These are phyloP conservation scores for Neoniphon sammara DNA, from an alignment of 2,797 vertebrate species.

Conservation along the genomic window DNA sequence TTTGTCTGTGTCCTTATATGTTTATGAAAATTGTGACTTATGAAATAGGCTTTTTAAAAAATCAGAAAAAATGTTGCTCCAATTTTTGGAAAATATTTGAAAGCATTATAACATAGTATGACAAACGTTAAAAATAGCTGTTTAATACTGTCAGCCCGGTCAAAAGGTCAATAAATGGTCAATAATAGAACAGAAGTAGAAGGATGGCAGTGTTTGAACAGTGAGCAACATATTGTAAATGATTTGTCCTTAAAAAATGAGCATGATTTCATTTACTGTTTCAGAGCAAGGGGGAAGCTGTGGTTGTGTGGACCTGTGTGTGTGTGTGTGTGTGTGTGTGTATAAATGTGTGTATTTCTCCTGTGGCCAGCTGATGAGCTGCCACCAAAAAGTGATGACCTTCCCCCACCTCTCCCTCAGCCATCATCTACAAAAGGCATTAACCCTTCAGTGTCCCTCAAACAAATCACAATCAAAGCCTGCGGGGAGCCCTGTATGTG, in stretches of 20 bases:
- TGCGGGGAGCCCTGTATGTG: slow-evolving; percentile 29
- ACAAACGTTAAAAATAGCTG: no score
- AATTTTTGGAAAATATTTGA: no score
- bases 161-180: slow-evolving; percentile 19
- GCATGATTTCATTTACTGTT: no score
- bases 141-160: not conserved
- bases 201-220: slow-evolving; percentile 32
- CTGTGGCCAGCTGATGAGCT: slow-evolving; percentile 70
- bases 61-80: no score
- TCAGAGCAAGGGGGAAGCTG: no score
- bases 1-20: no score
- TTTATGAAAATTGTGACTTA: no score
- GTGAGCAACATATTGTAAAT: no score
- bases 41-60: no score
- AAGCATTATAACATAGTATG: no score
- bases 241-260: no score
- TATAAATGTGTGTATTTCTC: slow-evolving; percentile 3
- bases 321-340: slow-evolving; percentile 19
- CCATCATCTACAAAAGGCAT: slow-evolving; percentile 57
- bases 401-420: slow-evolving; percentile 44
- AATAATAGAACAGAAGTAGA: slow-evolving; percentile 40
- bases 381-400: slow-evolving; percentile 64
- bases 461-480: slow-evolving; percentile 49
- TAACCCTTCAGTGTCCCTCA: slow-evolving; percentile 65
- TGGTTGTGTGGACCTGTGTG: not conserved